These are phyloP conservation scores for Arizona elegans DNA, from an alignment of 2,113 vertebrate genomes.

Conservation along the genomic window DNA sequence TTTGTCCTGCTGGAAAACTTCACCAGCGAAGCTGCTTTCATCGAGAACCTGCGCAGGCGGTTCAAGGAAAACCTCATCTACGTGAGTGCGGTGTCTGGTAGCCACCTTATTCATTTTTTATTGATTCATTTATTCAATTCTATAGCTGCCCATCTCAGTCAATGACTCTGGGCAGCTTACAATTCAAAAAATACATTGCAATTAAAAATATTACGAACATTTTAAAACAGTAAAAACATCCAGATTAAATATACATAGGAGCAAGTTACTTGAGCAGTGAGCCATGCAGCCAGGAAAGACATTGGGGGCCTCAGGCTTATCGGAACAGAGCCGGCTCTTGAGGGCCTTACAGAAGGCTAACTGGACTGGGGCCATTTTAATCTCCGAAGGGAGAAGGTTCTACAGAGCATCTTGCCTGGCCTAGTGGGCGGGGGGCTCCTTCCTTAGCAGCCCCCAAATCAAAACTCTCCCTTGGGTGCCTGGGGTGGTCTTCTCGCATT, in stretches of 20 bases:
- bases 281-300: neutral
- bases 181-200: neutral
- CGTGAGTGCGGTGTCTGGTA: slow-evolving; percentile 68
- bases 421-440: neutral
- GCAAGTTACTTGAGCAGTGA: neutral
- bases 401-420: neutral
- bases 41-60: slow-evolving; percentile 92
- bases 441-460: neutral
- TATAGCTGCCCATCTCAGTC: neutral
- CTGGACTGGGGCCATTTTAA: neutral
- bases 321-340: neutral
- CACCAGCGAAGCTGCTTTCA: slow-evolving; percentile 94
- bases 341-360: neutral
- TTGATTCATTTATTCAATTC: neutral
- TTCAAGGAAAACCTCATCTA: slow-evolving; percentile 98
- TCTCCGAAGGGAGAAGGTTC: neutral
- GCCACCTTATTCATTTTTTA: neutral
- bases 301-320: neutral
- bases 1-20: slow-evolving; percentile 97
- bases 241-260: neutral
- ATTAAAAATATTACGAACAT: neutral
- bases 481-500: neutral
- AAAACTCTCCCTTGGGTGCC: neutral
- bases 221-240: neutral
- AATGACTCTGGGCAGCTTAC: neutral